These are phyloP conservation scores for Cantharis flavilabris DNA, from an alignment of 2,888 invertebrate genomes.

Conservation along the genomic window DNA sequence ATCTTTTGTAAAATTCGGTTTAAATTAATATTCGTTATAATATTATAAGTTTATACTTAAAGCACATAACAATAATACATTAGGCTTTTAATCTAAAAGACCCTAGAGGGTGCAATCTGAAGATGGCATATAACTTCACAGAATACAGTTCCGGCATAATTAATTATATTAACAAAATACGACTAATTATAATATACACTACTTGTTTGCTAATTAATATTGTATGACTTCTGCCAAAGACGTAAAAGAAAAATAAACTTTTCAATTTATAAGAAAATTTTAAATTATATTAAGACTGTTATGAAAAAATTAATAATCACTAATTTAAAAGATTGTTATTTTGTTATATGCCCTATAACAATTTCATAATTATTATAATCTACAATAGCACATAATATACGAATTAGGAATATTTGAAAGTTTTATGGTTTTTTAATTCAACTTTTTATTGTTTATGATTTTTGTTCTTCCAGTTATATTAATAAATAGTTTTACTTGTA, in stretches of 20 bases:
- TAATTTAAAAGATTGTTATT: too few relatives aligned
- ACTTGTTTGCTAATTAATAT: constrained; percentile 13
- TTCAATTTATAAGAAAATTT: not conserved
- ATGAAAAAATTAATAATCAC: too few relatives aligned
- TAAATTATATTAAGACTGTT: not conserved
- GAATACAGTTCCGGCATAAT: not conserved
- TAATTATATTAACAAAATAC: constrained; percentile 7
- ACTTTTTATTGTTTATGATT: too few relatives aligned
- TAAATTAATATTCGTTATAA: not conserved
- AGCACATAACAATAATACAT: not conserved
- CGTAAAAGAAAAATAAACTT: constrained; percentile 2
- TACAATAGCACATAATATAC: too few relatives aligned
- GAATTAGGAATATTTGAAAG: too few relatives aligned
- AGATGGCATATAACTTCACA: constrained; percentile 3
- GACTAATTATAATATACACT: constrained; percentile 6
- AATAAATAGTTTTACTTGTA: too few relatives aligned
- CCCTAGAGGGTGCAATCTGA: not conserved
- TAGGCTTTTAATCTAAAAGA: not conserved
- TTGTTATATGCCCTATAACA: too few relatives aligned
- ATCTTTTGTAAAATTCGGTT: not conserved
- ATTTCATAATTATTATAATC: too few relatives aligned
- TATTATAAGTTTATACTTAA: not conserved
- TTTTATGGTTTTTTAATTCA: too few relatives aligned
- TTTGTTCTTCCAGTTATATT: too few relatives aligned
- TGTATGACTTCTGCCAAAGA: constrained; percentile 10